A percentile compares a stretch with the other conserved stretches of the same genome.
Conservation (phyloP, 1,140 invertebrate species). For the Hyles euphorbiae region DNA sequence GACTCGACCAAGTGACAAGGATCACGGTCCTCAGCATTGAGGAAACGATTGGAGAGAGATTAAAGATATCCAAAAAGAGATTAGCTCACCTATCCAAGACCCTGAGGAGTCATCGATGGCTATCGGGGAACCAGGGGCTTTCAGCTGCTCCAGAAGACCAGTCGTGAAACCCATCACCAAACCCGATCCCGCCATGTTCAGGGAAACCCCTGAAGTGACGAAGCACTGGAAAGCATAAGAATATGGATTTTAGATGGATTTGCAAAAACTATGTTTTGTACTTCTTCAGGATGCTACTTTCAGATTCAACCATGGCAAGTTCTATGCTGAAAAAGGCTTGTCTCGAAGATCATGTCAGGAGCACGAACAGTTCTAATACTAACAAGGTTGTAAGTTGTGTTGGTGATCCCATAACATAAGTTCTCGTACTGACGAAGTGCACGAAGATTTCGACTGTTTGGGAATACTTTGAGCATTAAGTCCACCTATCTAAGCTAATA, state of each 20-base stretch:
- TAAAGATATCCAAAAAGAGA: background rate
- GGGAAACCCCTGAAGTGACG: constrained; percentile 20
- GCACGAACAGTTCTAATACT: no score
- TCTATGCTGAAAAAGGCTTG: no score
- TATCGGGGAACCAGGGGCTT: constrained; percentile 1
- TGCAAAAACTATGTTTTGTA: background rate
- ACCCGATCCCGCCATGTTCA: constrained; percentile 19
- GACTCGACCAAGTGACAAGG: no score
- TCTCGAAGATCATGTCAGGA: no score
- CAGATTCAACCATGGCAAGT: no score
- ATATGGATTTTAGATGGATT: background rate
- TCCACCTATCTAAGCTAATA: constrained; percentile 1
- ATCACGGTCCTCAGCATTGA: no score
- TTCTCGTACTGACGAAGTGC: no score
- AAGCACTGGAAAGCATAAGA: constrained; percentile 23
- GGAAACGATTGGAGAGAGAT: no score
- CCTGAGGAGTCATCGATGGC: constrained; percentile 6
- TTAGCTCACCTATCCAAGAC: constrained; percentile 28
- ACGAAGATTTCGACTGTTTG: no score
- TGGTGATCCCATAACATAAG: no score
- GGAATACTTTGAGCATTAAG: background rate
- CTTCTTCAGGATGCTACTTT: no score
- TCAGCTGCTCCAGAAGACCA: constrained; percentile 17
- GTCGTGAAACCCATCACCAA: constrained; percentile 19
- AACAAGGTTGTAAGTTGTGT: no score